Evolutionary conservation across 2,888 invertebrate genomes (phyloP).

Genomic region (Xestia sexstrigata): DNA sequence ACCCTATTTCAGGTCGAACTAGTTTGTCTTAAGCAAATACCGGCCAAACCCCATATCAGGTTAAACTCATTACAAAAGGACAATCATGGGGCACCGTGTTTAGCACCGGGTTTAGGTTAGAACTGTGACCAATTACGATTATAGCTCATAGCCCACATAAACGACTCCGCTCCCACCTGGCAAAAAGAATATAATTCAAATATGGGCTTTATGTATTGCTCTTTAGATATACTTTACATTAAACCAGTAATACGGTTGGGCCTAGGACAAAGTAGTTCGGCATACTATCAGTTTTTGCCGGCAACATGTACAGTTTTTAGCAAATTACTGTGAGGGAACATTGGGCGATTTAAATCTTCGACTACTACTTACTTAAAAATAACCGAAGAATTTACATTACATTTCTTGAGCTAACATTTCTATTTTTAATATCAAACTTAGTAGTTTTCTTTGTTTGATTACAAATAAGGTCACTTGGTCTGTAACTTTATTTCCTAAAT

Average conservation of each 20-base stretch:
- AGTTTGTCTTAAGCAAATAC: too few relatives aligned
- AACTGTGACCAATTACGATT: not conserved
- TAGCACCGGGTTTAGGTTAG: not conserved
- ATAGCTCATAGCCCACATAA: too few relatives aligned
- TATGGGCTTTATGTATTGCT: too few relatives aligned
- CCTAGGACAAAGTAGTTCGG: not conserved
- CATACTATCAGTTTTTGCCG: not conserved
- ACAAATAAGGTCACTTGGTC: slow-evolving; percentile 62
- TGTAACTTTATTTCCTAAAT: slow-evolving; percentile 38
- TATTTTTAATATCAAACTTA: slow-evolving; percentile 56
- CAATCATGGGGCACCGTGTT: not conserved
- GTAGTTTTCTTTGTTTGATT: slow-evolving; percentile 36
- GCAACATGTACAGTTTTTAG: not conserved
- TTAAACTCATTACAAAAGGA: not conserved
- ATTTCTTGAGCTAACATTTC: slow-evolving; percentile 39
- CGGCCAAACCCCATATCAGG: not conserved
- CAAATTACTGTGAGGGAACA: not conserved
- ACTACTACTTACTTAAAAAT: slow-evolving; percentile 14
- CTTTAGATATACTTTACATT: too few relatives aligned
- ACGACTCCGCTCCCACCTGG: too few relatives aligned
- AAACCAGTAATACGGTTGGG: not conserved
- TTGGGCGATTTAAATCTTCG: not conserved
- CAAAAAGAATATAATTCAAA: too few relatives aligned
- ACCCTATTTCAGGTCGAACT: not conserved
- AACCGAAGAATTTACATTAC: slow-evolving; percentile 41